phyloP scores from a whole-genome alignment of 2,113 vertebrate species.

The Donacobius atricapilla region DNA sequence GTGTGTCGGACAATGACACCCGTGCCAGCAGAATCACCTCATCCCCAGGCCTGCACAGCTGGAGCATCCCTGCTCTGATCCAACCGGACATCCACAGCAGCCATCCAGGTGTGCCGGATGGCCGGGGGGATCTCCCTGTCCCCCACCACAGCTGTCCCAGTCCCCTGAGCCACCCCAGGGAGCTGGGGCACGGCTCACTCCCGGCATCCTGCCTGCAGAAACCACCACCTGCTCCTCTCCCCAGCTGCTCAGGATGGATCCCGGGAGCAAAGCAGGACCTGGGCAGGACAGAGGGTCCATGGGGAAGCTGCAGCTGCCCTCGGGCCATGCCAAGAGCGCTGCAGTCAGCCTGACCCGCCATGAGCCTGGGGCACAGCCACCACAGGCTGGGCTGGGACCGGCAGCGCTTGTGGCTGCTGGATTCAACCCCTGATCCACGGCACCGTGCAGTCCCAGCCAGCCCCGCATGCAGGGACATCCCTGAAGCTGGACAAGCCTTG shows the following conservation, averaged over 20 bases:
- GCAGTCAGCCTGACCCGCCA: background rate
- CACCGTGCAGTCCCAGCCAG: rapidly evolving
- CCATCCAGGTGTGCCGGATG: background rate
- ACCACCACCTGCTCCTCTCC: background rate
- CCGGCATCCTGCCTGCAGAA: background rate
- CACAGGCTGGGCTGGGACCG: rapidly evolving
- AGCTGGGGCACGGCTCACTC: background rate
- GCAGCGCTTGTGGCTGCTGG: background rate
- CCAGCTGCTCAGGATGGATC: rapidly evolving
- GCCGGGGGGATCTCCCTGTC: background rate
- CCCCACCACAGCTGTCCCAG: background rate
- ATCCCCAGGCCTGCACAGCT: background rate
- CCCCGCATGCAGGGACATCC: rapidly evolving
- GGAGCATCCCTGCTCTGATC: background rate
- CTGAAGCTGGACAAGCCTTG: background rate
- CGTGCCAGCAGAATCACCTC: background rate
- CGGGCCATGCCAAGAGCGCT: rapidly evolving
- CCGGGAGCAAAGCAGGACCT: rapidly evolving
- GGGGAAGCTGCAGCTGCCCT: background rate
- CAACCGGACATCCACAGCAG: background rate
- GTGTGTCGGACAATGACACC: too few species aligned
- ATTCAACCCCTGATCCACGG: background rate
- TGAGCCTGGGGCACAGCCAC: rapidly evolving
- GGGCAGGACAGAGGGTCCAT: background rate
- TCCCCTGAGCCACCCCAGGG: background rate